Evolutionary conservation across 2,113 vertebrate genomes (phyloP).

Genomic region (Lepus timidus): DNA sequence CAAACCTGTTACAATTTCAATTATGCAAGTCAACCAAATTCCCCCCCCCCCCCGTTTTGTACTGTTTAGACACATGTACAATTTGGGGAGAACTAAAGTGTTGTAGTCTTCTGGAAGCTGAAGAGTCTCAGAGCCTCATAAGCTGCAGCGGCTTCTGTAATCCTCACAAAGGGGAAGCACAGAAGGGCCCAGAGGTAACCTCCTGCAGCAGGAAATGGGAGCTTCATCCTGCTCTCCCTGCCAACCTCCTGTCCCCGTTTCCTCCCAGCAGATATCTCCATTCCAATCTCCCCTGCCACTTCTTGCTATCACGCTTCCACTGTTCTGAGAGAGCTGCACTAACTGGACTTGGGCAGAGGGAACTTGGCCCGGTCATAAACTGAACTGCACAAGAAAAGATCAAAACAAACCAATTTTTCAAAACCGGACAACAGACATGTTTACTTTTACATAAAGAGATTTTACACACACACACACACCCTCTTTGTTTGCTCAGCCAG

Average conservation of each 20-base stretch:
- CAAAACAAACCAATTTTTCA: conserved; percentile 54
- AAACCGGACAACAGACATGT: conserved; percentile 1
- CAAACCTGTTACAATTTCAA: conserved; percentile 62
- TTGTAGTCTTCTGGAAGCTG: conserved; percentile 7
- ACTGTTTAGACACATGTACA: conserved; percentile 23
- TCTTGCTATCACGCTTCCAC: conserved; percentile 47
- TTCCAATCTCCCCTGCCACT: conserved; percentile 75
- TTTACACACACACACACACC: background rate
- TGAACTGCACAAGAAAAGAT: conserved; percentile 18
- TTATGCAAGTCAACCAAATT: conserved; percentile 56
- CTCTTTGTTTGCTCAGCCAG: conserved; percentile 48
- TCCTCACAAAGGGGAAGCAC: conserved; percentile 39
- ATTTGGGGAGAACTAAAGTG: conserved; percentile 42
- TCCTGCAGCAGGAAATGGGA: conserved; percentile 77
- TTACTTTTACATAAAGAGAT: conserved; percentile 64
- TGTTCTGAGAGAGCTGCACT: conserved; percentile 64
- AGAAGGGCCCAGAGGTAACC: conserved; percentile 70
- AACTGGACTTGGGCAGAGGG: conserved; percentile 17
- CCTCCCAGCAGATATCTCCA: conserved; percentile 72
- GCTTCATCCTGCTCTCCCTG: conserved; percentile 77
- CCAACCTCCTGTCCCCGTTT: conserved; percentile 77
- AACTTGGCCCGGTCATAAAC: conserved; percentile 53
- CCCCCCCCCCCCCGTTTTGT: conserved; percentile 39
- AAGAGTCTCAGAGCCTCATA: conserved; percentile 35
- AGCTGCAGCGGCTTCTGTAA: conserved; percentile 58